Conservation (phyloP, 2,888 invertebrate species). For the Nematopogon swammerdamellus region DNA sequence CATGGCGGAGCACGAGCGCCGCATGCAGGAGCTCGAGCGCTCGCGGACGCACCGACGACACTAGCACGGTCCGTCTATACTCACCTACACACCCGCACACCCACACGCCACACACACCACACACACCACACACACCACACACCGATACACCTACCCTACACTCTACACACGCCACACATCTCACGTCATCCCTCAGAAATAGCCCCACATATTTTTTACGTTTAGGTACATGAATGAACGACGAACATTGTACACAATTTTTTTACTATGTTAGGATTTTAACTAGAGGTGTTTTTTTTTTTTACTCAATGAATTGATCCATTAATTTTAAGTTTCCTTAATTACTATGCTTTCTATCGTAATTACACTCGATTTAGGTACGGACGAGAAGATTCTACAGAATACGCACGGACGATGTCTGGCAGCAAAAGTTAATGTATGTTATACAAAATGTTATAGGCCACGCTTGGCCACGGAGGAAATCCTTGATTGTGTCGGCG, state of each 20-base stretch:
- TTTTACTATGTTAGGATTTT: background rate
- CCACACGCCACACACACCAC: conserved; percentile 14
- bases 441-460: conserved; percentile 54
- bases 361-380: background rate
- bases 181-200: too few relatives aligned
- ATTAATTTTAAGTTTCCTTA: background rate
- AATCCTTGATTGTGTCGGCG: conserved; percentile 49
- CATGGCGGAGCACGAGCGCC: conserved; percentile 82
- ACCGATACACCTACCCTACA: conserved; percentile 6
- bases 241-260: background rate
- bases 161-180: background rate
- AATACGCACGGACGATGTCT: background rate
- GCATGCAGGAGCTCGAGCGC: conserved; percentile 70
- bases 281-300: background rate
- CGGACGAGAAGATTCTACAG: background rate
- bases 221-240: too few relatives aligned
- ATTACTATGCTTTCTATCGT: background rate
- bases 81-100: conserved; percentile 13
- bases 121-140: conserved; percentile 13
- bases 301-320: too few relatives aligned
- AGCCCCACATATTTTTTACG: too few relatives aligned
- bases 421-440: conserved; percentile 26
- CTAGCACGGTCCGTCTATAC: conserved; percentile 49
- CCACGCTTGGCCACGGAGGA: conserved; percentile 42
- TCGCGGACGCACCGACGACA: conserved; percentile 38